A percentile compares a stretch with the other conserved stretches of the same genome.
These are phyloP conservation scores for Ostrea edulis DNA, from an alignment of 1,140 invertebrate genomes.

Conservation along the genomic window DNA sequence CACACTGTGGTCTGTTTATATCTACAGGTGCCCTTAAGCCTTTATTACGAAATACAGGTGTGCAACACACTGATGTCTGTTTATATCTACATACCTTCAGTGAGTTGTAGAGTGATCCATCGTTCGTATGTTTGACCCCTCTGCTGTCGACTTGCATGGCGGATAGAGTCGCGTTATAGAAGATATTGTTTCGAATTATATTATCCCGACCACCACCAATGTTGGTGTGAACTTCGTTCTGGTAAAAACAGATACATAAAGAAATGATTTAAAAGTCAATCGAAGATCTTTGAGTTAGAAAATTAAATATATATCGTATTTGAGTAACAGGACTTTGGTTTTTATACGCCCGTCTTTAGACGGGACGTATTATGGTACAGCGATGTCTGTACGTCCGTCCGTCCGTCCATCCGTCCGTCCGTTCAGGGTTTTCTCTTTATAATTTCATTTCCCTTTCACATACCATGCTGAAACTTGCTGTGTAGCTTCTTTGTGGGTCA, in stretches of 20 bases:
- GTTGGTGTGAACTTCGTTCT: slow-evolving; percentile 66
- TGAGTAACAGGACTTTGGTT: too few species aligned
- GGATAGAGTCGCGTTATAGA: slow-evolving; percentile 59
- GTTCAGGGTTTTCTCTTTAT: too few species aligned
- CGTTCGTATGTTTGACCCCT: slow-evolving; percentile 48
- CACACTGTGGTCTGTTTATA: background rate
- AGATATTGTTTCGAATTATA: slow-evolving; percentile 62
- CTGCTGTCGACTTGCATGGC: slow-evolving; percentile 65
- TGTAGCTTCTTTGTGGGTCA: too few species aligned
- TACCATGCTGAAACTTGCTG: too few species aligned
- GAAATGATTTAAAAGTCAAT: too few species aligned
- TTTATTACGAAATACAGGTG: background rate
- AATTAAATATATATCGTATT: too few species aligned
- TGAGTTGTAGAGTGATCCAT: slow-evolving; percentile 7
- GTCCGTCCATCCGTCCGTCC: too few species aligned
- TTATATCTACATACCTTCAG: slow-evolving; percentile 27
- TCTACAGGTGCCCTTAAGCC: background rate
- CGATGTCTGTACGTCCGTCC: too few species aligned
- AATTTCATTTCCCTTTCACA: too few species aligned
- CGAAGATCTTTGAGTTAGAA: too few species aligned
- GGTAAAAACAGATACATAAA: slow-evolving; percentile 12
- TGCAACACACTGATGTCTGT: background rate
- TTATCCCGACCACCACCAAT: slow-evolving; percentile 68
- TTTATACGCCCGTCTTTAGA: too few species aligned
- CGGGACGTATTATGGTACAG: too few species aligned